phyloP scores from a whole-genome alignment of 37 sponge, comb jelly and placozoan genomes.

The Dysidea cf. avara region DNA sequence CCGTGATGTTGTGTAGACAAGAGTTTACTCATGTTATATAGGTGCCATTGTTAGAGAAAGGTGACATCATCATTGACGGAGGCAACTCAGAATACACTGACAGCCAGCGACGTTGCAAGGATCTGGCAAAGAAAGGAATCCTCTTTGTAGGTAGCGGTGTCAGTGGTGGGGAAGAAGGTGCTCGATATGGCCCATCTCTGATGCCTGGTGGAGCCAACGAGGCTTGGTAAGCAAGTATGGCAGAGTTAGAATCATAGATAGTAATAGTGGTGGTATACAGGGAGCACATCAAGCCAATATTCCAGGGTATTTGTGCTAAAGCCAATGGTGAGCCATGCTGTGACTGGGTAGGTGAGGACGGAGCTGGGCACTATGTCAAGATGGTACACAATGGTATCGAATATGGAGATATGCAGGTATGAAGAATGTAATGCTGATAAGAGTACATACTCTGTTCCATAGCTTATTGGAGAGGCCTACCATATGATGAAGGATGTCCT shows the following conservation, averaged over 20 bases:
- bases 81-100: slow-evolving; percentile 95
- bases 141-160: slow-evolving; percentile 90
- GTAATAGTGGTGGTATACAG: neutral
- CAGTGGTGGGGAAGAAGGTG: slow-evolving; percentile 98
- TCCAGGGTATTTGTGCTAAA: slow-evolving; percentile 88
- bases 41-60: slow-evolving; percentile 83
- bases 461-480: slow-evolving; percentile 96
- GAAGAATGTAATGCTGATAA: neutral
- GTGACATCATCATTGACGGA: slow-evolving; percentile 98
- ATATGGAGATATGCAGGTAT: slow-evolving; percentile 98
- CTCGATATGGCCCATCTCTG: slow-evolving; percentile 94
- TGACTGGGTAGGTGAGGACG: slow-evolving; percentile 95
- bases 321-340: slow-evolving; percentile 85
- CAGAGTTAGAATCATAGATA: neutral
- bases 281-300: slow-evolving; percentile 45
- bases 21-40: too few species aligned
- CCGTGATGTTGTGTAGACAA: too few species aligned
- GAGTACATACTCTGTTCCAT: neutral
- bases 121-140: slow-evolving; percentile 71
- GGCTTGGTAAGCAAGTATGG: slow-evolving; percentile 70
- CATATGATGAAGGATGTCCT: slow-evolving; percentile 92
- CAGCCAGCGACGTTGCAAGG: slow-evolving; percentile 80
- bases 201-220: slow-evolving; percentile 93
- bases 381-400: slow-evolving; percentile 99
- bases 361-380: slow-evolving; percentile 98